Percentiles rank a stretch among this genome's conserved stretches.
Conservation (phyloP, 1,140 invertebrate species). For the Drosophila funebris region DNA sequence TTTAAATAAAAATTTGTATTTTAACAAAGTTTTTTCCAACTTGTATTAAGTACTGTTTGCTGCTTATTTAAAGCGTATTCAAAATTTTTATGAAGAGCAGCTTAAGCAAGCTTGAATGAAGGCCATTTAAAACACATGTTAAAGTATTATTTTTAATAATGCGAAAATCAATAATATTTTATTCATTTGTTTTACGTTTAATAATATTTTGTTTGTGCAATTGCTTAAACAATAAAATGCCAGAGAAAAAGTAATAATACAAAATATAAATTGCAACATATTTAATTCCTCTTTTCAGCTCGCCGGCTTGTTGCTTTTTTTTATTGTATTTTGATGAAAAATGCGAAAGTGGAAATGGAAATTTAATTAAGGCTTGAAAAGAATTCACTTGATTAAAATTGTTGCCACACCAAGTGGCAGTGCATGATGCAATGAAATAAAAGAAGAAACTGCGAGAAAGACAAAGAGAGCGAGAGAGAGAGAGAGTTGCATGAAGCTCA, state of each 20-base stretch:
- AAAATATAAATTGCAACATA: constrained; percentile 55
- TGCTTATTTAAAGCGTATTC: too few relatives aligned
- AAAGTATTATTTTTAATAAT: background rate
- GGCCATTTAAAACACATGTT: background rate
- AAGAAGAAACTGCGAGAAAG: constrained; percentile 2
- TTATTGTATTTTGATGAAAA: background rate
- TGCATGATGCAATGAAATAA: constrained; percentile 16
- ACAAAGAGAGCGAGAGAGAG: background rate
- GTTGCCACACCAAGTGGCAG: constrained; percentile 8
- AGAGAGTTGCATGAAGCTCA: constrained; percentile 49
- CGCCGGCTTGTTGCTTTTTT: background rate
- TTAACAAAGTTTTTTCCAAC: too few relatives aligned
- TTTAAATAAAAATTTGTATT: too few relatives aligned
- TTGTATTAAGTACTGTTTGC: too few relatives aligned
- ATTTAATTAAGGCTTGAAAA: constrained; percentile 70
- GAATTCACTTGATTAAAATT: constrained; percentile 65
- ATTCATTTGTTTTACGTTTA: constrained; percentile 4
- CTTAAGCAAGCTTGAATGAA: background rate
- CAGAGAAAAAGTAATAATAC: constrained; percentile 53
- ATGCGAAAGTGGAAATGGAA: constrained; percentile 45
- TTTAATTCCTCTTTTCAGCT: constrained; percentile 59
- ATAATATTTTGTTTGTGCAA: constrained; percentile 14
- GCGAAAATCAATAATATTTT: constrained; percentile 2
- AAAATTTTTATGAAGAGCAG: background rate
- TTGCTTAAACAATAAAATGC: constrained; percentile 30